Evolutionary conservation across 2,113 vertebrate species (phyloP).

Genomic region (Chaetorhynchus papuensis): DNA sequence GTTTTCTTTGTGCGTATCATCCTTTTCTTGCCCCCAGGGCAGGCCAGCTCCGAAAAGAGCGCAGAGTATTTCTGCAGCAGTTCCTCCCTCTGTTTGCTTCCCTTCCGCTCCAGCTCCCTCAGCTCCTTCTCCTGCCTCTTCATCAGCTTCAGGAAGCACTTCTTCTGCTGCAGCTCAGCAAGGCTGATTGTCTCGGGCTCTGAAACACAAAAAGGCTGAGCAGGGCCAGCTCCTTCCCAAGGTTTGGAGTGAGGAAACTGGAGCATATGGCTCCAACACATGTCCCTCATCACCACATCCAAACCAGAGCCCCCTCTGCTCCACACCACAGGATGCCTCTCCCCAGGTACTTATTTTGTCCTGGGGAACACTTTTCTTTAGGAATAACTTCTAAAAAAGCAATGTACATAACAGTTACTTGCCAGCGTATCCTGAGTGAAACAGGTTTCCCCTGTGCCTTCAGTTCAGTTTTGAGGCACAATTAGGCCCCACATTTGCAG

Average conservation of each 20-base stretch:
- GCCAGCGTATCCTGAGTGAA: neutral
- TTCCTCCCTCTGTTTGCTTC: conserved; percentile 83
- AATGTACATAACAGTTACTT: neutral
- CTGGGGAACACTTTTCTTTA: neutral
- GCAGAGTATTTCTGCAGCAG: conserved; percentile 80
- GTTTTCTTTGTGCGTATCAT: conserved; percentile 57
- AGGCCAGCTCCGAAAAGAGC: conserved; percentile 57
- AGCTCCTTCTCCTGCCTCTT: conserved; percentile 91
- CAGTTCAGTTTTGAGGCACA: neutral
- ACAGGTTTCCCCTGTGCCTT: neutral
- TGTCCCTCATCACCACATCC: neutral
- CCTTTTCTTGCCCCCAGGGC: conserved; percentile 71
- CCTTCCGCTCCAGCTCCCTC: conserved; percentile 83
- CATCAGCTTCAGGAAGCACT: conserved; percentile 84
- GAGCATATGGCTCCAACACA: neutral
- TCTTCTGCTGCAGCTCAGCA: conserved; percentile 84
- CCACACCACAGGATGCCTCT: neutral
- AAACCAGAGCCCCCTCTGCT: neutral
- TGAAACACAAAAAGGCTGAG: conserved; percentile 32
- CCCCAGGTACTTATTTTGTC: neutral
- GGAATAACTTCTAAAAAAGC: neutral
- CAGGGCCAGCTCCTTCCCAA: neutral
- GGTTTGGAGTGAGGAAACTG: neutral
- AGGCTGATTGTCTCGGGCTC: conserved; percentile 79
- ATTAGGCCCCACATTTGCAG: neutral